A percentile compares a stretch with the other conserved stretches of the same genome.
Conservation (phyloP, 2,113 vertebrate species). For the Muscicapa adusta region DNA sequence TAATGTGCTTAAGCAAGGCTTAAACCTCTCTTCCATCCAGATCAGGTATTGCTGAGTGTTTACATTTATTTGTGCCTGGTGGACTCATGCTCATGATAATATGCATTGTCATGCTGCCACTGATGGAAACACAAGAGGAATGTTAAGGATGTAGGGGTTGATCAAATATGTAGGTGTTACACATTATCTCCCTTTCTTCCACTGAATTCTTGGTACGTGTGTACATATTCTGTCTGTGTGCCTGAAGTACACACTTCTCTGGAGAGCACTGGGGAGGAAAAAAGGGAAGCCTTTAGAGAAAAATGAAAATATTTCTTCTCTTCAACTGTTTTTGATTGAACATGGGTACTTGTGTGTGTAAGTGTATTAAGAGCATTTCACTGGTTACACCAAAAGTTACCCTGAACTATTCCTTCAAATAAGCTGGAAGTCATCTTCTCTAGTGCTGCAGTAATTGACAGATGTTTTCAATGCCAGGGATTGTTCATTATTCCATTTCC, state of each 20-base stretch:
- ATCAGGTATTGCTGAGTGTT: neutral
- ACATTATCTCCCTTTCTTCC: neutral
- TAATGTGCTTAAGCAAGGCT: neutral
- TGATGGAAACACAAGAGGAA: neutral
- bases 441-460: neutral
- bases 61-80: neutral
- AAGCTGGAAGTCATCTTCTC: neutral
- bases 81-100: neutral
- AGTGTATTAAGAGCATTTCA: neutral
- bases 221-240: neutral
- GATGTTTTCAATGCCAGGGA: neutral
- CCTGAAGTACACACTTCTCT: neutral
- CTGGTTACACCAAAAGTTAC: neutral
- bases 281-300: neutral
- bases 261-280: neutral
- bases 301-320: neutral
- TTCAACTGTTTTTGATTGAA: neutral
- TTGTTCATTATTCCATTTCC: neutral
- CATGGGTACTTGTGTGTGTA: rapidly evolving
- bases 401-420: neutral
- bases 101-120: neutral
- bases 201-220: neutral
- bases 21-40: neutral
- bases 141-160: neutral
- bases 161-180: neutral